Evolutionary conservation across 1,140 invertebrate genomes (phyloP), one percentile per base, ranked within the genome.

Genomic region (Anoplolepis gracilipes): DNA sequence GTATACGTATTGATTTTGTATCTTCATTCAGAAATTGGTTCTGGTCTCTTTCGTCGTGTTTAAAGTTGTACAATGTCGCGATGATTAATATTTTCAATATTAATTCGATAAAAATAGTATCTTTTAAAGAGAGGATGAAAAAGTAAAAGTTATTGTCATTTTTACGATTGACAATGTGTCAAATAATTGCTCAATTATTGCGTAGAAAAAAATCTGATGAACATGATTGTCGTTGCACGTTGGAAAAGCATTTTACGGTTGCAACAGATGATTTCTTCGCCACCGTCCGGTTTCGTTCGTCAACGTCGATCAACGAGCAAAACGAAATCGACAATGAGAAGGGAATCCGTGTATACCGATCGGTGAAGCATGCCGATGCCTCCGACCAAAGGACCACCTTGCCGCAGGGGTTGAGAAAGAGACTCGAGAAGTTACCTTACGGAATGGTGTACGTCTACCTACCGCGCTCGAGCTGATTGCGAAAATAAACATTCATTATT

Each of bases 401-500:
- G 90, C 92, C 88, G 90, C 88, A 88, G 89, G 91, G 90, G 86
- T 90, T 88, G 87, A 81, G 90, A 87, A 84, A 87, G 88, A 84
- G 72, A 87, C 73, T 28, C 76, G 86, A 87, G 88, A 89, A 88
- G 67, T 89, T 89, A 84, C 77, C 86, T 85, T 84, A 70, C 78
- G 90, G 85, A 91, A 90, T 86, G 87, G 88, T 91, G 85, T 85
- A 91, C 84, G 88, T 87, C 90, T 91, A 92, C 92, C 92, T 93
- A 93, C 92, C 92, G 92, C 92, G 90, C 81, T 90, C 85, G 73
- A 87, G 84, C 91, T 91, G 91, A 93, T 92, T 93, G 91, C 91
- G 91, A 92, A 92, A 92, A 92, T 91, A 93, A 93, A 93, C 92
- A 93, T 92, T 92, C 92, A 92, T 92, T 93, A 93, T 92, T 92